Conservation (phyloP, 2,888 invertebrate genomes). For the Yponomeuta sedellus region DNA sequence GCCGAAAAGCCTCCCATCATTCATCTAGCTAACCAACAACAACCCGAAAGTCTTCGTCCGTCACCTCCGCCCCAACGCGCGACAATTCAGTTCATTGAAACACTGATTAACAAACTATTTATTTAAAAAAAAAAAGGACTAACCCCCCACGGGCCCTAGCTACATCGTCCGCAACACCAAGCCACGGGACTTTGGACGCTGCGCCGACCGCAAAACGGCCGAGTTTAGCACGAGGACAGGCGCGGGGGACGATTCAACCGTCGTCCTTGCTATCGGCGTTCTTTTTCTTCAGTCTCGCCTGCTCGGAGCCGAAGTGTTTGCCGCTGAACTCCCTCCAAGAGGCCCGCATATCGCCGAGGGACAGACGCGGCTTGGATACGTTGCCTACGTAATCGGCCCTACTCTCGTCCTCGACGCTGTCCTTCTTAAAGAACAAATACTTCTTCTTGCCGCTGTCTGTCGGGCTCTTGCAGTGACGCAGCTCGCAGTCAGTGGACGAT, state of each 20-base stretch:
- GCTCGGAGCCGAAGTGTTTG: conserved; percentile 33
- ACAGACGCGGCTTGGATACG: conserved; percentile 27
- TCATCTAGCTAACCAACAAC: no score
- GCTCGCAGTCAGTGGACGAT: conserved; percentile 19
- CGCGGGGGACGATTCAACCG: neutral
- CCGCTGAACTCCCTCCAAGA: conserved; percentile 49
- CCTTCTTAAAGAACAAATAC: conserved; percentile 22
- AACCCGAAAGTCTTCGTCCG: neutral
- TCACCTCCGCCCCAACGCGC: neutral
- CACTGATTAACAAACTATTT: neutral
- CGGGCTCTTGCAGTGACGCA: conserved; percentile 13
- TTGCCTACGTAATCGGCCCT: neutral
- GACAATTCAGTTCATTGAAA: neutral
- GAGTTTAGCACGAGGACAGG: neutral
- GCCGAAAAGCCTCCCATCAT: no score
- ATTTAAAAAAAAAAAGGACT: neutral
- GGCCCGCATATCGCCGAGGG: conserved; percentile 43
- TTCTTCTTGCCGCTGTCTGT: conserved; percentile 17
- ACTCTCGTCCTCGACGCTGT: conserved; percentile 15
- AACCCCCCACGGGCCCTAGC: neutral
- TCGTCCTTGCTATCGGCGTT: neutral
- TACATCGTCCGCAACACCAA: neutral
- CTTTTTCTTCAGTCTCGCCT: conserved; percentile 15
- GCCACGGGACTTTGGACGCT: no score
- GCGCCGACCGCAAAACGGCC: neutral